phyloP scores from a whole-genome alignment of 2,888 invertebrate genomes.

The Anoplius nigerrimus region DNA sequence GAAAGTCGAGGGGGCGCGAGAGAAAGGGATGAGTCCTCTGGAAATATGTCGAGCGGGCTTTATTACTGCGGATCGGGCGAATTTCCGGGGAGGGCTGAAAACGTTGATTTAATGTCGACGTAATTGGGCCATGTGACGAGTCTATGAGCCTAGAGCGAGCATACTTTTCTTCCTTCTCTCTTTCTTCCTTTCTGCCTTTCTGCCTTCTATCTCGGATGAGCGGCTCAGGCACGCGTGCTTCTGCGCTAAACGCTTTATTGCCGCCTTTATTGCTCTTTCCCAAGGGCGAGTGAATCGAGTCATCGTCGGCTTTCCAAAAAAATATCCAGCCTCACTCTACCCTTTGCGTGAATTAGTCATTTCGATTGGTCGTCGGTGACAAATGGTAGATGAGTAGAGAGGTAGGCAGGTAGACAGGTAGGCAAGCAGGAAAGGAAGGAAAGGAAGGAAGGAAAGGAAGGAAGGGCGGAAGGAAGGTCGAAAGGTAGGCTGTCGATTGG shows the following conservation, averaged over 20 bases:
- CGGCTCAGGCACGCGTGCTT: slow-evolving; percentile 7
- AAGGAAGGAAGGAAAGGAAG: too few relatives aligned
- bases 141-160: slow-evolving; percentile 63
- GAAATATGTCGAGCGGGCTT: slow-evolving; percentile 70
- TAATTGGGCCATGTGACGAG: slow-evolving; percentile 74
- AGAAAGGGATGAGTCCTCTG: slow-evolving; percentile 59
- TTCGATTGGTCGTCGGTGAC: too few relatives aligned
- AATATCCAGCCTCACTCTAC: too few relatives aligned
- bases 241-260: slow-evolving; percentile 63
- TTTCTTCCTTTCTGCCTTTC: slow-evolving; percentile 4
- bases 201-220: neutral
- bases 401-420: too few relatives aligned
- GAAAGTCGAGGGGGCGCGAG: slow-evolving; percentile 31
- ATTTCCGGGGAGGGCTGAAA: slow-evolving; percentile 59
- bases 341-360: too few relatives aligned
- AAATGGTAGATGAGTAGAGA: too few relatives aligned
- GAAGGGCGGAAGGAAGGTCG: too few relatives aligned
- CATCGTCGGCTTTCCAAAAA: too few relatives aligned
- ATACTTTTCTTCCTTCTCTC: slow-evolving; percentile 42
- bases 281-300: neutral
- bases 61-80: slow-evolving; percentile 69
- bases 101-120: slow-evolving; percentile 75
- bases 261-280: slow-evolving; percentile 66
- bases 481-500: too few relatives aligned
- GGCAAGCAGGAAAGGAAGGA: too few relatives aligned